These are phyloP conservation scores for Neoarius graeffei DNA, from an alignment of 2,113 vertebrate genomes.

Conservation along the genomic window DNA sequence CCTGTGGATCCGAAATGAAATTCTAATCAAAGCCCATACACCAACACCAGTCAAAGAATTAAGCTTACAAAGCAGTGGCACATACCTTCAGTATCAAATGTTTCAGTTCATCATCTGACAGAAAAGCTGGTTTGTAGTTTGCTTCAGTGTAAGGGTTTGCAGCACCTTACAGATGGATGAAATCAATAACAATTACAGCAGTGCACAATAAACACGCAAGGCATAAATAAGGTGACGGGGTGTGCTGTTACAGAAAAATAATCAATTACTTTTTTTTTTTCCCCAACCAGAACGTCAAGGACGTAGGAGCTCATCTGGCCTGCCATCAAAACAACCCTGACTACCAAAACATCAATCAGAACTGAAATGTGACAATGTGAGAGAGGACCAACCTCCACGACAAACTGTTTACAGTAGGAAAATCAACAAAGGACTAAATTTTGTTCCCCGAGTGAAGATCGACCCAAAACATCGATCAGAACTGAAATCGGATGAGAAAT, in stretches of 20 bases:
- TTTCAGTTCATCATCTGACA: constrained; percentile 96
- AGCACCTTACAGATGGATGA: constrained; percentile 77
- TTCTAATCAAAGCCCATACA: not conserved
- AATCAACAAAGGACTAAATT: no score
- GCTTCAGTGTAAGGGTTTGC: constrained; percentile 97
- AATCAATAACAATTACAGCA: not conserved
- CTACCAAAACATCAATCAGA: no score
- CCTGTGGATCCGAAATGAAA: constrained; percentile 69
- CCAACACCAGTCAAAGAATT: not conserved
- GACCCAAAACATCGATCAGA: no score
- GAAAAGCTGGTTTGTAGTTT: constrained; percentile 97
- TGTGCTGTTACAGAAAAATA: not conserved
- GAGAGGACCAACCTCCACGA: no score
- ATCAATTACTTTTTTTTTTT: not conserved
- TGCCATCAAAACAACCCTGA: no score
- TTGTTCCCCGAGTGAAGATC: no score
- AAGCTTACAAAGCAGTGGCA: constrained; percentile 33
- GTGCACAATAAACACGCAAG: not conserved
- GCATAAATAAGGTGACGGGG: not conserved
- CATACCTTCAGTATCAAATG: constrained; percentile 97
- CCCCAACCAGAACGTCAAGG: no score
- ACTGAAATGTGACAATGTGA: no score
- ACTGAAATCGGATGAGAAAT: no score
- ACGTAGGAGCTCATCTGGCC: no score
- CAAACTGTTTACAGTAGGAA: no score